phyloP scores from a whole-genome alignment of 2,888 invertebrate genomes.

The Neoascia interrupta region DNA sequence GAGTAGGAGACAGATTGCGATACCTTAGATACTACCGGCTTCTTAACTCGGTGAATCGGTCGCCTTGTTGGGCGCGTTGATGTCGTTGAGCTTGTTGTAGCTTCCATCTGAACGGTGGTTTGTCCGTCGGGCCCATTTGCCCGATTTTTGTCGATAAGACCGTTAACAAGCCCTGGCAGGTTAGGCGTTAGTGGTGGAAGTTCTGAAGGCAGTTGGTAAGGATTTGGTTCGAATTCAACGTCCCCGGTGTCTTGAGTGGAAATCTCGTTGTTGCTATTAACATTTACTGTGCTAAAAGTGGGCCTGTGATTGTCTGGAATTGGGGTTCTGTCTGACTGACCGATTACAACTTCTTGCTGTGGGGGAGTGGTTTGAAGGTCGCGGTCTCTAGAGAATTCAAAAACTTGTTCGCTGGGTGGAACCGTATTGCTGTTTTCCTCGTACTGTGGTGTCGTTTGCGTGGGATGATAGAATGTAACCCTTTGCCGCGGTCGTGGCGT shows the following conservation, averaged over 20 bases:
- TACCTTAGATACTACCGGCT: constrained; percentile 78
- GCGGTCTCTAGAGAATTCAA: constrained; percentile 56
- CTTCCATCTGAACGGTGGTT: constrained; percentile 76
- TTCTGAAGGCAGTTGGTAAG: constrained; percentile 82
- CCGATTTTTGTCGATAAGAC: constrained; percentile 81
- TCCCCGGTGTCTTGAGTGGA: constrained; percentile 76
- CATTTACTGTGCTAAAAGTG: constrained; percentile 45
- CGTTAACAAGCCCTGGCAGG: constrained; percentile 83
- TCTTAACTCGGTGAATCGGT: constrained; percentile 81
- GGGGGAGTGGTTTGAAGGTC: constrained; percentile 42
- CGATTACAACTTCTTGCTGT: constrained; percentile 29
- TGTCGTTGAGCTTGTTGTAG: constrained; percentile 78
- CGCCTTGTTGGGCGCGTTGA: constrained; percentile 79
- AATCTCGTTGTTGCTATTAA: constrained; percentile 75
- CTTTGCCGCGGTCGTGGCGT: constrained; percentile 73
- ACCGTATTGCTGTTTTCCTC: constrained; percentile 74
- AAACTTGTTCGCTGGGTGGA: constrained; percentile 58
- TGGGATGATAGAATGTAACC: constrained; percentile 76
- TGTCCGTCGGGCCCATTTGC: constrained; percentile 70
- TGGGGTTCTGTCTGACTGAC: constrained; percentile 36
- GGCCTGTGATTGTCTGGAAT: constrained; percentile 75
- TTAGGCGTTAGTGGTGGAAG: constrained; percentile 82
- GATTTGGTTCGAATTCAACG: constrained; percentile 79
- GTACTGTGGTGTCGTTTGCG: constrained; percentile 71
- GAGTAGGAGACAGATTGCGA: constrained; percentile 78